Evolutionary conservation across 2,113 vertebrate genomes (phyloP), one percentile per base, ranked within the genome.

Genomic region (Sturnira hondurensis): DNA sequence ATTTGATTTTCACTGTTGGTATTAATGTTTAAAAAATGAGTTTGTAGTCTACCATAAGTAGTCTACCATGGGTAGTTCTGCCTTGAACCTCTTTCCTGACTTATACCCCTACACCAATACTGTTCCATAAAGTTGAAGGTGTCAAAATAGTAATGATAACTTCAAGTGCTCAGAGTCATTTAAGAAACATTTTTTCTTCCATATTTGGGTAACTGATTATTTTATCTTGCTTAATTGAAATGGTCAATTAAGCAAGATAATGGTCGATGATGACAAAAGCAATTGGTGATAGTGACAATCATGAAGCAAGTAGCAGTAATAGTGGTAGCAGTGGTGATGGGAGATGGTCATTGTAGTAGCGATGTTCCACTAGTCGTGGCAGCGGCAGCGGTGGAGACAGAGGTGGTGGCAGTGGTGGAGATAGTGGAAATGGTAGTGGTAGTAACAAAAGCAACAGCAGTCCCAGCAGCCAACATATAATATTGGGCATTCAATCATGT

Each of bases 391-490:
- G 16, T 26, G 1, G 5, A 24, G 1, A 6, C 16, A 1, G 3
- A 41, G 0, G 5, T 2, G 0, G 14, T 17, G 3, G 9, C 31
- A 0, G 28, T 31, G 4, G 22, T 36, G 5, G 28, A 3, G 8
- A 47, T 38, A 16, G 5, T 14, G 6, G 6, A 6, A 26, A 16
- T 1, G n/a, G 19, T 2, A 14, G 2, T 8, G 13, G 10, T 31
- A 10, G 16, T 24, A 8, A 41, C 4, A 38, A 56, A 17, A 61
- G 17, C 31, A 61, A 52, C 7, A 43, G 19, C 24, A 61, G 26
- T 20, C 13, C 31, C 47, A 38, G 43, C 24, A 89, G 16, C 58
- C 58, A 33, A 3, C 4, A 26, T 12, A 41, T 22, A 50, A 52
- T 26, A 24, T 2, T 17, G n/a, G 14, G 22, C 41, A 24, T 41